Conservation (phyloP, 2,888 invertebrate species). For the Agelastica alni region DNA sequence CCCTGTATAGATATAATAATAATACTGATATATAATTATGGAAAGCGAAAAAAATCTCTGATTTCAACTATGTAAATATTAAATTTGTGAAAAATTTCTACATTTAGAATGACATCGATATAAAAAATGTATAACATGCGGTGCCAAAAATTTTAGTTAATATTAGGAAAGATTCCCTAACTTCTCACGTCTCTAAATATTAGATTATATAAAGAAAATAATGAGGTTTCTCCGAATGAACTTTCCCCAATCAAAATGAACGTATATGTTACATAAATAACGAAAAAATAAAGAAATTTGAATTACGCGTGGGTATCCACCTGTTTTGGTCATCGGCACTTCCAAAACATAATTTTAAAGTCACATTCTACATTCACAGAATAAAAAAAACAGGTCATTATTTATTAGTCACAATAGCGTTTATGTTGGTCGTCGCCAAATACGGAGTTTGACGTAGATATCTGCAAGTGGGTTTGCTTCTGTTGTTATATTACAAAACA, state of each 20-base stretch:
- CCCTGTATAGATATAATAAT: too few species aligned
- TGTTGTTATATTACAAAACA: slow-evolving; percentile 7
- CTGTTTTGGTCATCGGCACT: neutral
- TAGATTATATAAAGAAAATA: too few species aligned
- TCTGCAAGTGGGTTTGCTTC: slow-evolving; percentile 38
- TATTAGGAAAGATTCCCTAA: too few species aligned
- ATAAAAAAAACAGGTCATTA: slow-evolving; percentile 24
- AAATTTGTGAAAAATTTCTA: too few species aligned
- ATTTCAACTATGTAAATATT: too few species aligned
- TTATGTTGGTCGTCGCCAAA: slow-evolving; percentile 36
- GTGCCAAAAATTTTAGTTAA: too few species aligned
- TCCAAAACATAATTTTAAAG: neutral
- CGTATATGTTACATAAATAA: too few species aligned
- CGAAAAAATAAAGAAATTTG: neutral
- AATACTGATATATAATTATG: too few species aligned
- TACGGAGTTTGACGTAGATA: slow-evolving; percentile 40
- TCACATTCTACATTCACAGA: neutral
- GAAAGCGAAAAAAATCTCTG: too few species aligned
- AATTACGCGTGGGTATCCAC: neutral
- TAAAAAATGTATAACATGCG: too few species aligned
- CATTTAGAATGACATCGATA: too few species aligned
- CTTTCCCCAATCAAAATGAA: neutral
- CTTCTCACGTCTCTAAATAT: too few species aligned
- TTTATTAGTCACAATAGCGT: slow-evolving; percentile 6
- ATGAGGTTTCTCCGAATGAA: neutral